Conservation (phyloP, 2,888 invertebrate genomes). For the Phyllotreta cruciferae region DNA sequence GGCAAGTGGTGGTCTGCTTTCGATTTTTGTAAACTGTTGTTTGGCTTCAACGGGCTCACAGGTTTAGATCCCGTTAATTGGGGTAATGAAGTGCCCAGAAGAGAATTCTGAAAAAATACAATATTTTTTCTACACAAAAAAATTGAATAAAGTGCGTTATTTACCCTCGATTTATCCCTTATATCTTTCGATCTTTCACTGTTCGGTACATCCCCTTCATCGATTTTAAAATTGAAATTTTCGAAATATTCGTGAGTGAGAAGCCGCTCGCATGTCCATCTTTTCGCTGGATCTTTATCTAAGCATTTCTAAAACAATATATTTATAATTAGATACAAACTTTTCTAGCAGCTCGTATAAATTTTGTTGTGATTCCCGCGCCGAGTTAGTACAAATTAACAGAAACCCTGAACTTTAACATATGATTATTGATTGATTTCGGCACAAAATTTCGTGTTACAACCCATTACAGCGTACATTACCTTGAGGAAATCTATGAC, state of each 20-base stretch:
- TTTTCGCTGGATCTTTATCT: conserved; percentile 90
- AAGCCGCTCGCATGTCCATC: conserved; percentile 92
- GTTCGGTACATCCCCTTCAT: conserved; percentile 69
- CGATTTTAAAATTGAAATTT: conserved; percentile 82
- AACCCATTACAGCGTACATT: conserved; percentile 27
- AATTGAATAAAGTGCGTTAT: conserved; percentile 30
- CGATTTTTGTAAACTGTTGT: conserved; percentile 57
- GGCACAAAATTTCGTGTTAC: too few relatives aligned
- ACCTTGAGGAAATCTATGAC: conserved; percentile 88
- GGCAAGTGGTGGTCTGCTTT: conserved; percentile 73
- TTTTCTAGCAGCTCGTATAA: not conserved
- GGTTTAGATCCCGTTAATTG: conserved; percentile 67
- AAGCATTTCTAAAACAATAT: conserved; percentile 85
- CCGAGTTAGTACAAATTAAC: not conserved
- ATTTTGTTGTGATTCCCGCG: not conserved
- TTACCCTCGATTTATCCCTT: conserved; percentile 71
- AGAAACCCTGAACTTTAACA: too few relatives aligned
- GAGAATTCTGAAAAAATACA: conserved; percentile 58
- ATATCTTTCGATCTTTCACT: conserved; percentile 67
- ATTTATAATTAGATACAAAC: not conserved
- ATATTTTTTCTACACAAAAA: conserved; percentile 3
- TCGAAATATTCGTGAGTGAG: conserved; percentile 91
- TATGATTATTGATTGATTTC: too few relatives aligned
- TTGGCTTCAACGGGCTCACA: conserved; percentile 62
- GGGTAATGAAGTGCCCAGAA: conserved; percentile 70